A percentile compares a stretch with the other conserved stretches of the same genome.
These are phyloP conservation scores for Geophilus truncorum DNA, from an alignment of 2,888 invertebrate species.

Conservation along the genomic window DNA sequence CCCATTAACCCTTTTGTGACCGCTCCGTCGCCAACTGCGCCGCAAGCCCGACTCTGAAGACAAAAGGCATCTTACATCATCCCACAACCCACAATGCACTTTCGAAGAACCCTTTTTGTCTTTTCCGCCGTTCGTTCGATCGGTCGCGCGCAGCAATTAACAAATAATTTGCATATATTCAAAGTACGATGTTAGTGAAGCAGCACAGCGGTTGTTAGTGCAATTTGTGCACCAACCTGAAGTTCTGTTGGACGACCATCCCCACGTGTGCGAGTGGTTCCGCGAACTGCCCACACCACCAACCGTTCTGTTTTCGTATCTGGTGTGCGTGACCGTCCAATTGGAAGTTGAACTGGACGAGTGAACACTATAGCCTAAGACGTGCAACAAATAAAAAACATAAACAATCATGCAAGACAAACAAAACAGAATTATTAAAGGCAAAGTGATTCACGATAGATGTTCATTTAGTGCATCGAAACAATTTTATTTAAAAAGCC, in stretches of 20 bases:
- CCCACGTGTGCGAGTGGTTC: neutral
- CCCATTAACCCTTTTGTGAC: neutral
- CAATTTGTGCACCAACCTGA: constrained; percentile 1
- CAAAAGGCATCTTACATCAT: neutral
- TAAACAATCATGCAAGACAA: neutral
- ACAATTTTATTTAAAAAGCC: too few species aligned
- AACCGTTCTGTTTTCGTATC: neutral
- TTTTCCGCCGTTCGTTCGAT: too few species aligned
- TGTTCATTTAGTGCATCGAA: too few species aligned
- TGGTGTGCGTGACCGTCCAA: neutral
- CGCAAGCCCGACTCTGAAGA: neutral
- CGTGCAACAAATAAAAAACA: neutral
- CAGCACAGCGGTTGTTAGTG: neutral
- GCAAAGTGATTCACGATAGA: too few species aligned
- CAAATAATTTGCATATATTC: neutral
- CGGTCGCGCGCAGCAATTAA: neutral
- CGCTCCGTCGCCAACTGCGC: neutral
- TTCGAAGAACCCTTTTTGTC: neutral
- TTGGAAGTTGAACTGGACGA: neutral
- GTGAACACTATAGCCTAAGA: neutral
- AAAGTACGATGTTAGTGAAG: neutral
- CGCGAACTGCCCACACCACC: neutral
- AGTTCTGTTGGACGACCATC: neutral
- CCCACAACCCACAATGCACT: neutral
- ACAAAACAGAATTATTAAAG: too few species aligned